These are phyloP conservation scores for Crypturellus tataupa DNA, from an alignment of 2,797 vertebrate species.

Conservation along the genomic window DNA sequence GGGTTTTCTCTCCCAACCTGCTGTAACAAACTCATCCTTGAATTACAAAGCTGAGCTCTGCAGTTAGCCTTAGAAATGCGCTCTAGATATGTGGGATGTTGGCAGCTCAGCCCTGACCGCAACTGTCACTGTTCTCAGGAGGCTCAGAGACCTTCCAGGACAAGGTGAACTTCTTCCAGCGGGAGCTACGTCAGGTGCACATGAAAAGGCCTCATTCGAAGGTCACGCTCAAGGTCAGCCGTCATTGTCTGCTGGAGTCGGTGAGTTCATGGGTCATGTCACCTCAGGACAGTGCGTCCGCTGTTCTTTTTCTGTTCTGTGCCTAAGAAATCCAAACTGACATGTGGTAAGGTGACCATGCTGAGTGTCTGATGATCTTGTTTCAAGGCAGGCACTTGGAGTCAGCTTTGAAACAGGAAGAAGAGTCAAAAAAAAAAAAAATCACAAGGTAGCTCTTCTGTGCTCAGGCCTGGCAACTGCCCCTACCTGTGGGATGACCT, in stretches of 20 bases:
- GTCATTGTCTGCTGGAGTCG: constrained; percentile 91
- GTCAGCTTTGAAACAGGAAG: background rate
- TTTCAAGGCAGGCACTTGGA: background rate
- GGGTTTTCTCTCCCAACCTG: background rate
- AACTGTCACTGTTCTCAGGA: constrained; percentile 80
- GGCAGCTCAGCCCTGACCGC: constrained; percentile 12
- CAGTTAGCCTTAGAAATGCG: background rate
- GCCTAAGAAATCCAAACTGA: background rate
- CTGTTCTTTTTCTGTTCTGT: background rate
- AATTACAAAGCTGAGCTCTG: background rate
- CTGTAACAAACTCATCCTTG: background rate
- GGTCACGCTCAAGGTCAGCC: constrained; percentile 93
- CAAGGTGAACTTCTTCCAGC: constrained; percentile 98
- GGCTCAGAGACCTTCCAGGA: constrained; percentile 99
- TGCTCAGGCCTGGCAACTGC: background rate
- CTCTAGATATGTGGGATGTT: background rate
- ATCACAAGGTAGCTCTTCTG: background rate
- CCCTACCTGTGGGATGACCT: background rate
- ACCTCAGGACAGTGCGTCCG: background rate
- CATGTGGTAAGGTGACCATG: background rate
- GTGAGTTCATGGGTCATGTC: constrained; percentile 78
- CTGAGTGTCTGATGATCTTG: background rate
- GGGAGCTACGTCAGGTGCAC: constrained; percentile 95
- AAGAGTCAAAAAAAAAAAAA: background rate
- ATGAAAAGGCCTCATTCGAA: constrained; percentile 95